phyloP scores from a whole-genome alignment of 1,140 invertebrate species.

The Drosophila nigromelanica region DNA sequence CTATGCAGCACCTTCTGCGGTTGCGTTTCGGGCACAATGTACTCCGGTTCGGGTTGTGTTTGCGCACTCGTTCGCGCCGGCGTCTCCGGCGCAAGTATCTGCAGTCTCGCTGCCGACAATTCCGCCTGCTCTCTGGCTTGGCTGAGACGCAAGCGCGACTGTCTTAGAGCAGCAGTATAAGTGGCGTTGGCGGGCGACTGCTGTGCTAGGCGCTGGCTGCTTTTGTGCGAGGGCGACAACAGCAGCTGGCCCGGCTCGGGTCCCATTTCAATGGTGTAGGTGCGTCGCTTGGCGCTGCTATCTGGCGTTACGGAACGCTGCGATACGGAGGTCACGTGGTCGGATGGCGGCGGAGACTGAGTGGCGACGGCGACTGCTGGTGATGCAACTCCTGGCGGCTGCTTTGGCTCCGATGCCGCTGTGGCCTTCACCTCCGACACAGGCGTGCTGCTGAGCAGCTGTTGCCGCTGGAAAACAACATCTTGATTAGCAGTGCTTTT shows the following conservation, averaged over 20 bases:
- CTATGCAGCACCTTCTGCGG: constrained; percentile 32
- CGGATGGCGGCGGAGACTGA: not conserved
- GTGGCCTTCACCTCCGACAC: not conserved
- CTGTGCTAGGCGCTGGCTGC: not conserved
- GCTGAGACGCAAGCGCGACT: not conserved
- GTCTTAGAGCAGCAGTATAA: not conserved
- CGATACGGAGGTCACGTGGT: not conserved
- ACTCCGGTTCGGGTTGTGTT: constrained; percentile 29
- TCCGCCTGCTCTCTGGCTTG: not conserved
- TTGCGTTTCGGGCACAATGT: constrained; percentile 64
- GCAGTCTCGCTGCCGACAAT: not conserved
- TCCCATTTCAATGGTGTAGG: constrained; percentile 36
- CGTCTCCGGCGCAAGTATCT: constrained; percentile 32
- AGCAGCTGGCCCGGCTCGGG: constrained; percentile 35
- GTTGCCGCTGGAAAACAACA: constrained; percentile 27
- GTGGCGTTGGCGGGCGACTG: not conserved
- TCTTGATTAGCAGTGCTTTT: too few species aligned
- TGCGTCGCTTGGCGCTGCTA: constrained; percentile 2
- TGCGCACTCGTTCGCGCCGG: constrained; percentile 3
- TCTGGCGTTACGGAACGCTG: not conserved
- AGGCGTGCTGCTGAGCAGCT: constrained; percentile 49
- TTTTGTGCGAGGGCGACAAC: constrained; percentile 16
- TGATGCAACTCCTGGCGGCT: not conserved
- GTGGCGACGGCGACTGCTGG: not conserved
- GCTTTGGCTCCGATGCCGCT: not conserved